A percentile compares a stretch with the other conserved stretches of the same genome.
These are phyloP conservation scores for Mobula hypostoma DNA, from an alignment of 2,113 vertebrate genomes.

Conservation along the genomic window DNA sequence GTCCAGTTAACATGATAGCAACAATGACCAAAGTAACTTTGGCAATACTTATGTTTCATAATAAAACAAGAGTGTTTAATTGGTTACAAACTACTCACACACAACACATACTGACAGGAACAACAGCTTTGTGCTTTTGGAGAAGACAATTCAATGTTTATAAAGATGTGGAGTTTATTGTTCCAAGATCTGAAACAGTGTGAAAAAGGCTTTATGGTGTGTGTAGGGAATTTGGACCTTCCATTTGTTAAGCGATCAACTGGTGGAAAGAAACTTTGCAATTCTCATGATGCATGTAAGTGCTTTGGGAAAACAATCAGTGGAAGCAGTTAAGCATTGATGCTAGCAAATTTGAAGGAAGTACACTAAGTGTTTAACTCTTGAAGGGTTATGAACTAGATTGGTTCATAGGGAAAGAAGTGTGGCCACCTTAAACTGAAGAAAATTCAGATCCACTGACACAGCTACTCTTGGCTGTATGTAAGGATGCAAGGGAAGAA, in stretches of 20 bases:
- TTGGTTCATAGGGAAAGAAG: neutral
- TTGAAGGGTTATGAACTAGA: neutral
- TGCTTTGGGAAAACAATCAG: constrained; percentile 33
- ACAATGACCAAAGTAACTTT: constrained; percentile 30
- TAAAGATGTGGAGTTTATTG: constrained; percentile 24
- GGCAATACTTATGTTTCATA: constrained; percentile 8
- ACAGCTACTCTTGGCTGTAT: neutral
- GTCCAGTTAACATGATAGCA: neutral
- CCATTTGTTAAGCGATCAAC: constrained; percentile 36
- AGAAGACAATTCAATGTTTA: constrained; percentile 24
- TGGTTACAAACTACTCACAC: constrained; percentile 8
- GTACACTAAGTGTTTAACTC: constrained; percentile 22
- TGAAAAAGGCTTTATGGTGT: constrained; percentile 33
- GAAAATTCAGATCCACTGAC: neutral
- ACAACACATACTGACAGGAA: constrained; percentile 21
- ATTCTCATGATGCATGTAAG: constrained; percentile 34
- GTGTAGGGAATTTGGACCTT: constrained; percentile 24
- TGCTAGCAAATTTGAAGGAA: constrained; percentile 19
- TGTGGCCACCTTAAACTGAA: neutral
- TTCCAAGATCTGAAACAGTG: neutral
- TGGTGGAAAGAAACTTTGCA: constrained; percentile 29
- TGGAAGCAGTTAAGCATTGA: constrained; percentile 32
- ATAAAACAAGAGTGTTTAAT: constrained; percentile 32
- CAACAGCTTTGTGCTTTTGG: constrained; percentile 34
- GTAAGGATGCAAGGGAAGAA: neutral